Evolutionary conservation across 2,888 invertebrate species (phyloP), one percentile per base, ranked within the genome.

Genomic region (Stenoptilia bipunctidactyla): DNA sequence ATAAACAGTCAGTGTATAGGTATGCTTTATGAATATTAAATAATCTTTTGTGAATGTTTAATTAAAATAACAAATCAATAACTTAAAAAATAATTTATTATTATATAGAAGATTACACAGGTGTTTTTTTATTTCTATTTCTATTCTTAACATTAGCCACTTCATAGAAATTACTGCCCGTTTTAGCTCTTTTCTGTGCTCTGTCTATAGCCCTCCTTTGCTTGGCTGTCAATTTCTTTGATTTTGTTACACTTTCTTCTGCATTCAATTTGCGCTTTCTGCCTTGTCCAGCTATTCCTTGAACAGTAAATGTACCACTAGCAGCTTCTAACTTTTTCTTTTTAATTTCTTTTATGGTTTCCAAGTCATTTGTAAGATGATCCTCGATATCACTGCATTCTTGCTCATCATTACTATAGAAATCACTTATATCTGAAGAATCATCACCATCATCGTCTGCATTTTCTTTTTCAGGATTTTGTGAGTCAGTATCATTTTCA

Each of bases 151-250:
- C 95, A 84, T 96, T 95, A 8, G 92, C 86, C 20, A 91, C 89
- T 86, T 94, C 94, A 69, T 95, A 95, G 65, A 95, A 95, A 73
- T 95, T 92, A 66, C 92, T 93, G 52, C 95, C 95, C 44, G 92
- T 89, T 62, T 93, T 94, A 63, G 90, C 92, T 9, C 92, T 86
- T 51, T 91, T 92, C 48, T 87, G 87, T 9, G 90, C 87, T 50
- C 94, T 85, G 46, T 94, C 93, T 1, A 89, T 50, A 0, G 92
- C 90, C 50, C 95, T 86, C 49, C 89, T 87, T 58, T 93, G 88
- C 70, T 92, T 94, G 35, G 93, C 92, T 1, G 92, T 93, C 38
- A 92, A 56, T 52, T 88, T 89, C 52, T 86, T 86, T 2, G 49
- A 56, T 27, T 60, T 59, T 34, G 53, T 49, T 13, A 40, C 44